These are phyloP conservation scores for Ammodramus savannarum DNA, from an alignment of 2,113 vertebrate species.

Conservation along the genomic window DNA sequence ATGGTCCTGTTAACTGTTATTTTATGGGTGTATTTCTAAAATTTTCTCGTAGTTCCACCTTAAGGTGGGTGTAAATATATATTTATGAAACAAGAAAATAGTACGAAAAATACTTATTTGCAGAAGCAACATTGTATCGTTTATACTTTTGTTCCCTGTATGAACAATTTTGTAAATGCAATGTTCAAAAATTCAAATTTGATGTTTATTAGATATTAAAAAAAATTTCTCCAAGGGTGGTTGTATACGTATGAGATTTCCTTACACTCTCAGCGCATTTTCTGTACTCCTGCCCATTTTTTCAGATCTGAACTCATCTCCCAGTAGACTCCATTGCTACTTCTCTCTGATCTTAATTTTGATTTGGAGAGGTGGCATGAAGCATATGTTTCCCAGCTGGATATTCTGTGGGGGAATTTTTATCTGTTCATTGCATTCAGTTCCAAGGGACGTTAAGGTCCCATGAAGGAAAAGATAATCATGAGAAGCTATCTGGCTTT, in stretches of 20 bases:
- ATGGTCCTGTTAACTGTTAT: background rate
- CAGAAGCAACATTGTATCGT: background rate
- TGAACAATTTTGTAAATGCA: background rate
- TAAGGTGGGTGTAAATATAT: background rate
- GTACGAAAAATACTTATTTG: background rate
- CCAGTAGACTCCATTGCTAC: background rate
- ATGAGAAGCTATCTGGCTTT: background rate
- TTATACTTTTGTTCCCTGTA: background rate
- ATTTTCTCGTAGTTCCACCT: background rate
- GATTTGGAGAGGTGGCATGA: conserved; percentile 1
- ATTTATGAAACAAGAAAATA: background rate
- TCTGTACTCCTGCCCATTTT: background rate
- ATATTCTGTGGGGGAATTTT: background rate
- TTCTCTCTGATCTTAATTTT: conserved; percentile 20
- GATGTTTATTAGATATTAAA: background rate
- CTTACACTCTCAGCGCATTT: background rate
- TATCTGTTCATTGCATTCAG: background rate
- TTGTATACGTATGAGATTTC: background rate
- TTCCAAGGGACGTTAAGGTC: background rate
- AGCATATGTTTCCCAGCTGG: background rate
- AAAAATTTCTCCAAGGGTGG: background rate
- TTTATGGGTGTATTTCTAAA: background rate
- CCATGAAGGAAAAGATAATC: background rate
- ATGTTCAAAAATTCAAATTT: background rate
- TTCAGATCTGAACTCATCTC: background rate